Conservation (phyloP, 2,113 vertebrate species). For the Ophthalmotilapia sp. region DNA sequence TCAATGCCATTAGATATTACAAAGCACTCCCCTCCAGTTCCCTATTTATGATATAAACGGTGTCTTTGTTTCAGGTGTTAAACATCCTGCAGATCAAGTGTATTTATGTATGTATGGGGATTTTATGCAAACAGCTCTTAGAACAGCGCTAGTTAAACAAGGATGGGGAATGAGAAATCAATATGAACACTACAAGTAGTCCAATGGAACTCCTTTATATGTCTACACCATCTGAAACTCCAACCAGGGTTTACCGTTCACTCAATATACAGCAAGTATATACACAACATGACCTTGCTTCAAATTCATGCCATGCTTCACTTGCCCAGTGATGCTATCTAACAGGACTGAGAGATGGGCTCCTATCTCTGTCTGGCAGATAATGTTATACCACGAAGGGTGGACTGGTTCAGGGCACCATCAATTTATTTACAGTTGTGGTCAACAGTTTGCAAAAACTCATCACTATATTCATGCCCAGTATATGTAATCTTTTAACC, state of each 20-base stretch:
- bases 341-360: neutral
- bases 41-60: neutral
- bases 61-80: neutral
- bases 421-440: neutral
- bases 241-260: neutral
- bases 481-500: neutral
- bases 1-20: neutral
- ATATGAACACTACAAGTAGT: neutral
- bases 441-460: neutral
- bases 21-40: neutral
- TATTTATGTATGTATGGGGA: neutral
- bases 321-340: neutral
- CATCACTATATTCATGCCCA: neutral
- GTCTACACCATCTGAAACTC: neutral
- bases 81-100: neutral
- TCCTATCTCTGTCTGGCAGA: neutral
- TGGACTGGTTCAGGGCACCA: neutral
- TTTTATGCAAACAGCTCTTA: neutral
- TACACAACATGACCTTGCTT: neutral
- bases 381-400: fast-evolving
- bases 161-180: neutral
- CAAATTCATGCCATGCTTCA: neutral
- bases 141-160: neutral
- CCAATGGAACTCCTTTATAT: neutral
- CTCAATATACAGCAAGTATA: neutral